These are phyloP conservation scores for Coptodon bakossiorum DNA, from an alignment of 2,113 vertebrate species.

Conservation along the genomic window DNA sequence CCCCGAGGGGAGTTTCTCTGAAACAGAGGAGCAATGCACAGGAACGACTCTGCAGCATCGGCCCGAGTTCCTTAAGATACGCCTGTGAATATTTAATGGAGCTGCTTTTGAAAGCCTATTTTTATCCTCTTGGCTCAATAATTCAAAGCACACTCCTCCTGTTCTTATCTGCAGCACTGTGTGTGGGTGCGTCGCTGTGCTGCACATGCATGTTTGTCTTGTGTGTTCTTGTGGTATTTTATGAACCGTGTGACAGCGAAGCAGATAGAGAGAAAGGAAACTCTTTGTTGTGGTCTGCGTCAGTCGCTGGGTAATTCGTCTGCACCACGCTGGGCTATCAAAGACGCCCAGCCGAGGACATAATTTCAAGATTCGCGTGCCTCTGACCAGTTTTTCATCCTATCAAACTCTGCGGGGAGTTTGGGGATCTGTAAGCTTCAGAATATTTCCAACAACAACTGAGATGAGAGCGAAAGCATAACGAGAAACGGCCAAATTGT, in stretches of 20 bases:
- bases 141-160: constrained; percentile 55
- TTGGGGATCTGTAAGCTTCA: background rate
- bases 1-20: background rate
- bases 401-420: background rate
- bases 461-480: background rate
- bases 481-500: background rate
- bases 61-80: constrained; percentile 46
- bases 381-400: constrained; percentile 10
- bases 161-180: constrained; percentile 10
- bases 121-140: constrained; percentile 67
- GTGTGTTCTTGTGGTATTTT: background rate
- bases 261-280: background rate
- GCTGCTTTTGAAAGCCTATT: constrained; percentile 63
- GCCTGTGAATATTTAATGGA: constrained; percentile 61
- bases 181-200: background rate
- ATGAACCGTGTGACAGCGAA: background rate
- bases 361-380: background rate
- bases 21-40: background rate
- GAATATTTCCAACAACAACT: constrained; percentile 1
- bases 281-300: background rate
- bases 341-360: background rate
- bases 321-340: background rate
- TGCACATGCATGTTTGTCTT: background rate
- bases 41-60: constrained; percentile 6
- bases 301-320: background rate